Evolutionary conservation across 1,140 invertebrate species (phyloP), one percentile per base, ranked within the genome.

Genomic region (Caerostris extrusa): DNA sequence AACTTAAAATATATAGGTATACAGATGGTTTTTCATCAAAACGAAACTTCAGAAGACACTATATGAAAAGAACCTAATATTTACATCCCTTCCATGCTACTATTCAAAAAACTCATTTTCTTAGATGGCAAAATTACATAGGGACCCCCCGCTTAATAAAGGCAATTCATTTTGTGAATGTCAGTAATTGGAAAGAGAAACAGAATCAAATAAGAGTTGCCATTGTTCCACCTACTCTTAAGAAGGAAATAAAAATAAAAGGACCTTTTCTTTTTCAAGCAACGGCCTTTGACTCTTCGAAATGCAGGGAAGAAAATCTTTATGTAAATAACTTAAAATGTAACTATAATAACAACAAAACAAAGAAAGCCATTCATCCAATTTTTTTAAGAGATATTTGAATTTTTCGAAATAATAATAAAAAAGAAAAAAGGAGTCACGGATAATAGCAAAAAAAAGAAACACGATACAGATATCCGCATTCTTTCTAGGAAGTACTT

Each of bases 51-150:
- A 50, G 19, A 34, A 77, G 8, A 77, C 3, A 7, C 10, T 77
- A 14, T 61, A 14, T 64, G 8, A 77, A 77, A 77, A 50, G 10
- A 53, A 53, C 10, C 50, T 77, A 77, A 77, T 77, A 77, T 77
- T 77, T 77, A 77, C 71, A 77, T 77, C 71, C 50, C 53, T 12
- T 77, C 50, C 71, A 77, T 77, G 71, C 12, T n/a, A 19, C 19
- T 85, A 58, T 17, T 85, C 83, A 85, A 85, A n/a, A 85, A 85
- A 58, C 83, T 14, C 83, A 85, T 85, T 85, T 85, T 85, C 83
- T 58, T 58, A 60, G 57, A 57, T 56, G 8, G 83, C 34, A 34
- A 85, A 85, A 85, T 60, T 34, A 56, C 57, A 85, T 57, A 57
- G 56, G 77, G 34, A 10, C 71, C 34, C 64, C 64, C 57, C 17